Base-by-base conservation (phyloP, 2,888 invertebrate species). In the Temnothorax rugatulus region DNA sequence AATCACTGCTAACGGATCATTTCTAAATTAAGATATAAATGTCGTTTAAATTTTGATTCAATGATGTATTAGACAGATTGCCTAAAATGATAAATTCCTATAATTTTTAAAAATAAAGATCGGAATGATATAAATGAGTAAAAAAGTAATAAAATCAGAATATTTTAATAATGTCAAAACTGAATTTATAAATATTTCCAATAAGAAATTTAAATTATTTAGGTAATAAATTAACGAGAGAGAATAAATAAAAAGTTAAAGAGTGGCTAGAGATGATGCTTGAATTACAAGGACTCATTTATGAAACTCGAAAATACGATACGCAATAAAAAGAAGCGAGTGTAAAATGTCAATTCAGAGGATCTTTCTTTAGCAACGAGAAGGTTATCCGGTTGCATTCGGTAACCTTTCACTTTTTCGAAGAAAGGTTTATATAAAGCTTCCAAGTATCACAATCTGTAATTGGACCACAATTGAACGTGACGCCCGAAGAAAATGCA, bases 1-100 rank as follows among this genome's bases (percentile, higher is more conserved):
- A 85, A 91, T 91, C 77, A 29, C 13, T 59, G 47, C 64, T 83
- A 64, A 84, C 85, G 83, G 74, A 83, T 77, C 85, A 85, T 76
- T 66, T 84, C 47, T 50, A 50, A 15, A 50, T 69, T 59, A 84
- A 88, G 66, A 68, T 21, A 41, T 44, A 52, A 29, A 29, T 29
- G 29, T 68, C 77, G 68, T 77, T 63, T n/a, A 29, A 69, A 44
- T 4, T 25, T 82, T n/a, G 15, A 77, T 84, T 79, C 69, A 85
- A 77, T 82, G 75, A 71, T 84, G 63, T 57, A 52, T 68, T 84
- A 57, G 44, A 47, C 47, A 68, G 66, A 50, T 15, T 9, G 8
- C 15, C 3, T 44, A 18, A 44, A 74, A n/a, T 59, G 0, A 29
- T n/a, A 25, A 29, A 61, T 38, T 38, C 11, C 8, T 57, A 41